Conservation (phyloP, 2,113 vertebrate genomes). For the Ctenomys sociabilis region DNA sequence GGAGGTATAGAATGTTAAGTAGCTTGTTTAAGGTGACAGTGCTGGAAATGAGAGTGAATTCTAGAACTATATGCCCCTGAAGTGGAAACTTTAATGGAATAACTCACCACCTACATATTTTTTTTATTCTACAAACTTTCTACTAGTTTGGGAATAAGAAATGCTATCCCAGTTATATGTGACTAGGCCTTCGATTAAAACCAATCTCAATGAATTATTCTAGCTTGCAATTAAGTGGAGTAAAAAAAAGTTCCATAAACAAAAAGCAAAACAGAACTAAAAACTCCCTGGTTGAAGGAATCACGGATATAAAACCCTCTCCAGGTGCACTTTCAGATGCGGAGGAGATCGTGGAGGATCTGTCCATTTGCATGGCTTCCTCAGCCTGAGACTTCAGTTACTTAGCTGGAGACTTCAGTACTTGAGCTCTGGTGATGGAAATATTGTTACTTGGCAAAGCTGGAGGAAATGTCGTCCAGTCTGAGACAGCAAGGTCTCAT, state of each 20-base stretch:
- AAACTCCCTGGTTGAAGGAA: neutral
- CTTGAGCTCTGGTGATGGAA: neutral
- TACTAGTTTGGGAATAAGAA: neutral
- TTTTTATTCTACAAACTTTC: conserved; percentile 46
- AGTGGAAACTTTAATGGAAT: neutral
- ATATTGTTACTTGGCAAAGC: neutral
- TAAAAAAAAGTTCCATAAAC: neutral
- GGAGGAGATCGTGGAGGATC: neutral
- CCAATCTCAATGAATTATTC: neutral
- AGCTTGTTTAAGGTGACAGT: neutral
- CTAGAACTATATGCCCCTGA: neutral
- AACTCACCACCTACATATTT: neutral
- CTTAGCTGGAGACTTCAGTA: neutral
- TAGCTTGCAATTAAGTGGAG: conserved; percentile 30
- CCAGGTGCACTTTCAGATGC: neutral
- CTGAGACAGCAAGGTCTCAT: neutral
- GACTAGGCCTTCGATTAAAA: conserved; percentile 45
- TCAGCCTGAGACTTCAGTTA: neutral
- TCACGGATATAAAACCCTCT: neutral
- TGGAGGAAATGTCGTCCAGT: neutral
- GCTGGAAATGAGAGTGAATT: neutral
- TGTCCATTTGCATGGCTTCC: neutral
- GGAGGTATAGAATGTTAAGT: neutral
- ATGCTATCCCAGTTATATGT: neutral
- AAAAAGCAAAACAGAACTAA: neutral